Conservation (phyloP, 2,888 invertebrate species). For the Toxonevra muliebris region DNA sequence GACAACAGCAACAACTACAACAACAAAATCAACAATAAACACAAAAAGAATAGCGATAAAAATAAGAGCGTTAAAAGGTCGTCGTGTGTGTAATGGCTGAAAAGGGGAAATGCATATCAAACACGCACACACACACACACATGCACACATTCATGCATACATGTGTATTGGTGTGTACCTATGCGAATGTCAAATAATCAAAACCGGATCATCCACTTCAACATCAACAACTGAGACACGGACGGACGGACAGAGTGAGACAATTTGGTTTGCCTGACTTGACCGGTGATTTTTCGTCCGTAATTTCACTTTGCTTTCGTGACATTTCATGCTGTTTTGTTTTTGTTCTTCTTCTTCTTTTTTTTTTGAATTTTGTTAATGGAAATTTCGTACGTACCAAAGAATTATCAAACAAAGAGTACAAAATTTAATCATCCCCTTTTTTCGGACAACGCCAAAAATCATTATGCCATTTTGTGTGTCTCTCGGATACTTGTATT, state of each 20-base stretch:
- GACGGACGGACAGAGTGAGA: background rate
- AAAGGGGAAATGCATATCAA: conserved; percentile 19
- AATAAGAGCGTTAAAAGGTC: conserved; percentile 17
- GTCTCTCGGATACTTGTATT: no score
- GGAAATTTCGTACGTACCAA: background rate
- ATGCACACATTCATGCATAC: background rate
- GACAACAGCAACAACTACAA: background rate
- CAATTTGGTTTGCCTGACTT: no score
- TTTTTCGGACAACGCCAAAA: no score
- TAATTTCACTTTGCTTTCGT: background rate
- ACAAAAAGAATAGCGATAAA: conserved; percentile 13
- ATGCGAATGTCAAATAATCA: background rate
- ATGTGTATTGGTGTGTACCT: background rate
- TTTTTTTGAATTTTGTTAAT: background rate
- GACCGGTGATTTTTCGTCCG: no score
- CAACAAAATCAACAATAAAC: background rate
- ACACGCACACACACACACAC: conserved; percentile 6
- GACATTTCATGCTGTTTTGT: background rate
- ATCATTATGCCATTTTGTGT: no score
- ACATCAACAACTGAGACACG: background rate
- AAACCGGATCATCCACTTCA: conserved; percentile 2
- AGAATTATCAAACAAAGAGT: no score
- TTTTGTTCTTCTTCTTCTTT: background rate
- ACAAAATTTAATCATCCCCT: no score
- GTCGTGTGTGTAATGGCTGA: conserved; percentile 22